Evolutionary conservation across 2,113 vertebrate species (phyloP).

Genomic region (Cololabis saira): DNA sequence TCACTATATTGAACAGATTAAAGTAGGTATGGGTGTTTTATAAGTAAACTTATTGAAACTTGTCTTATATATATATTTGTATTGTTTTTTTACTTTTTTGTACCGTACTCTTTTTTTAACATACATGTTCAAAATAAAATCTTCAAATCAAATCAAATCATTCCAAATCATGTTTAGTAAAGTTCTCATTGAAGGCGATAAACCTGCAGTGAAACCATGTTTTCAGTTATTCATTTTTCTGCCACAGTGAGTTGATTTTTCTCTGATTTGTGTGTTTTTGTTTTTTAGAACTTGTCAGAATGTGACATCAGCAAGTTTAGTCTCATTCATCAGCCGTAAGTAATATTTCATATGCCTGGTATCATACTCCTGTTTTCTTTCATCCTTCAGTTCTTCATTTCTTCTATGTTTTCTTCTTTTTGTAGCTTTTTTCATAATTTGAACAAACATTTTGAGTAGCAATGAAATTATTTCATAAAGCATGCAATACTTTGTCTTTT

Average conservation of each 20-base stretch:
- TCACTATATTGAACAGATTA: too few species aligned
- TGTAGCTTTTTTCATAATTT: not conserved
- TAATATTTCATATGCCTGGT: slow-evolving; percentile 28
- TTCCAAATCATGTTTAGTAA: not conserved
- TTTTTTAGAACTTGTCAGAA: slow-evolving; percentile 78
- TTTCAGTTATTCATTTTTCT: not conserved
- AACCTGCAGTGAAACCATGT: not conserved
- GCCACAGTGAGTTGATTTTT: slow-evolving; percentile 2
- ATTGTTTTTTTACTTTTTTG: too few species aligned
- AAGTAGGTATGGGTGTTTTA: too few species aligned
- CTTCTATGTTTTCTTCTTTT: not conserved
- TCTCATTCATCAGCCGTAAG: slow-evolving; percentile 85
- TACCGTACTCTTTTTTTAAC: too few species aligned
- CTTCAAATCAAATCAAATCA: too few species aligned
- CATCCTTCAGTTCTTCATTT: not conserved
- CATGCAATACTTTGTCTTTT: too few species aligned
- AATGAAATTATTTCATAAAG: too few species aligned
- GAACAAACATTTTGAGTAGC: too few species aligned
- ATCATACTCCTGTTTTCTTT: not conserved
- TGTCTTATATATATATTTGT: too few species aligned
- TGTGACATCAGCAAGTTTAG: slow-evolving; percentile 83
- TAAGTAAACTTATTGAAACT: too few species aligned
- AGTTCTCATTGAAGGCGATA: not conserved
- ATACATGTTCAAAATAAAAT: too few species aligned
- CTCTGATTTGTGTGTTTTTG: slow-evolving; percentile 38